These are phyloP conservation scores for Ancistrus triradiatus DNA, from an alignment of 2,113 vertebrate species.

Conservation along the genomic window DNA sequence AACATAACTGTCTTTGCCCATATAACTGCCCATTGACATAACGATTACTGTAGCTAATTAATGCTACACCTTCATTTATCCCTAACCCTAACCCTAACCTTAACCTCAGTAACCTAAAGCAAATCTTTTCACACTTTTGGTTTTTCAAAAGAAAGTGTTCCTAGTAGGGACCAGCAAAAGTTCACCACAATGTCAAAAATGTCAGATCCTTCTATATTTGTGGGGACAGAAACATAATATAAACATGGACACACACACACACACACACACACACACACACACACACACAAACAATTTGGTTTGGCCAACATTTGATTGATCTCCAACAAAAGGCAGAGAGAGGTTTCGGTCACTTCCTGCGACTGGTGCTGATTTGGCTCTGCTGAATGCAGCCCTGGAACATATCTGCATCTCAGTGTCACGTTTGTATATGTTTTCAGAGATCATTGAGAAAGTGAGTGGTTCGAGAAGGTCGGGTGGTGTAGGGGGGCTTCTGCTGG, in stretches of 20 bases:
- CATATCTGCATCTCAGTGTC: slow-evolving; percentile 71
- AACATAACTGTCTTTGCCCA: too few relatives aligned
- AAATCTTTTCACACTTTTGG: too few relatives aligned
- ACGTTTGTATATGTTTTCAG: slow-evolving; percentile 72
- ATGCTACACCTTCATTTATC: too few relatives aligned
- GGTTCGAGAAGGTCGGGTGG: slow-evolving; percentile 16
- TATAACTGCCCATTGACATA: slow-evolving; percentile 17
- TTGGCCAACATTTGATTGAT: slow-evolving; percentile 70
- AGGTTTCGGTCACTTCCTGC: slow-evolving; percentile 73
- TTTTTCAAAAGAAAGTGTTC: too few relatives aligned
- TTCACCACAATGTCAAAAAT: too few relatives aligned
- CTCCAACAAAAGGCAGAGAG: slow-evolving; percentile 54
- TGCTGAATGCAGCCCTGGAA: slow-evolving; percentile 67
- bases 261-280: slow-evolving; percentile 18
- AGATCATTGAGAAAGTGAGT: slow-evolving; percentile 59
- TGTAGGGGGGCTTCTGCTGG: slow-evolving; percentile 40
- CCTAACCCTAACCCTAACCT: too few relatives aligned
- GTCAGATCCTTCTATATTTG: too few relatives aligned
- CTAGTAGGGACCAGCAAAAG: too few relatives aligned
- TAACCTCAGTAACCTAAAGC: too few relatives aligned
- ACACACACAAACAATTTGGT: slow-evolving; percentile 40
- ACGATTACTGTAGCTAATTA: too few relatives aligned
- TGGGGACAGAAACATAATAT: too few relatives aligned
- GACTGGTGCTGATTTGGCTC: slow-evolving; percentile 71
- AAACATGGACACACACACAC: slow-evolving; percentile 20